These are phyloP conservation scores for Dasypolia templi DNA, from an alignment of 2,888 invertebrate species.

Conservation along the genomic window DNA sequence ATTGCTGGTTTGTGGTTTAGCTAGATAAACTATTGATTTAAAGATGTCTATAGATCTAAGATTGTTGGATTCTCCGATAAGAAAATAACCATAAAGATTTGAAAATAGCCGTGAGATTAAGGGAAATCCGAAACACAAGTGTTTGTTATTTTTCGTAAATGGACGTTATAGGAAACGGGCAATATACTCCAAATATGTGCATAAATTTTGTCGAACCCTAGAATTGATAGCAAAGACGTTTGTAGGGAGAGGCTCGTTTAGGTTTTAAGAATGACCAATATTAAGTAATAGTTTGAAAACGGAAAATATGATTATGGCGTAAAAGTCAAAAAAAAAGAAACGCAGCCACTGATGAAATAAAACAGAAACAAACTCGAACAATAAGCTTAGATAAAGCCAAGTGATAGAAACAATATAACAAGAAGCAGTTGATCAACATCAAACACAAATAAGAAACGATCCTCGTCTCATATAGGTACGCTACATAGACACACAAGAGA, in stretches of 20 bases:
- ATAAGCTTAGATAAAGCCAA: neutral
- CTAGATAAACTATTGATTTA: conserved; percentile 3
- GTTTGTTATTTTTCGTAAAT: conserved; percentile 25
- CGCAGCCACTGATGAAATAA: neutral
- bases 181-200: conserved; percentile 52
- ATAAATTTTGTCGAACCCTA: conserved; percentile 44
- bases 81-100: neutral
- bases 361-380: neutral
- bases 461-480: neutral
- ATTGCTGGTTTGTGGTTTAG: conserved; percentile 21
- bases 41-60: neutral
- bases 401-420: neutral
- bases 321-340: neutral
- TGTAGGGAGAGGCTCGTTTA: conserved; percentile 18
- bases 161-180: conserved; percentile 41
- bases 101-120: conserved; percentile 29
- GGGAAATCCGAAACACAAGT: conserved; percentile 23
- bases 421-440: neutral
- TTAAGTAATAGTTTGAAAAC: neutral
- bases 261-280: neutral
- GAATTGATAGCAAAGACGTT: conserved; percentile 3
- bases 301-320: too few relatives aligned
- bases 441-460: neutral
- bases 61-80: neutral
- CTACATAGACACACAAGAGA: neutral